Evolutionary conservation across 2,113 vertebrate genomes (phyloP).

Genomic region (Rhinopomastus cyanomelas): DNA sequence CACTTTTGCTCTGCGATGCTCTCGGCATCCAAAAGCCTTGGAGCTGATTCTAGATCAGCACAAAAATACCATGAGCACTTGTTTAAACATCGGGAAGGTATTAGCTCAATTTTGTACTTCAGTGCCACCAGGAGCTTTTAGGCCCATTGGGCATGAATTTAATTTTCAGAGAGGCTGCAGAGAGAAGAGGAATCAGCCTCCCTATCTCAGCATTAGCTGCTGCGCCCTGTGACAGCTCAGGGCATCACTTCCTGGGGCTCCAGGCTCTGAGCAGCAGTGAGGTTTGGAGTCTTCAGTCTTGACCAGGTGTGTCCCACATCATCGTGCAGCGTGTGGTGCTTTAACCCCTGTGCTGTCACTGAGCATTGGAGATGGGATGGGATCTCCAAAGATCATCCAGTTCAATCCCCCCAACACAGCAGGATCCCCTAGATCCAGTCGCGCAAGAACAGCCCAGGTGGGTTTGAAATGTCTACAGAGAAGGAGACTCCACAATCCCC

Average conservation of each 20-base stretch:
- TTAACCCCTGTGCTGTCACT: not conserved
- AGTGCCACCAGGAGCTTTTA: conserved; percentile 38
- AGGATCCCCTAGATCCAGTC: too few relatives aligned
- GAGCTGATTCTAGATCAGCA: not conserved
- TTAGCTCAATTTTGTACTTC: conserved; percentile 67
- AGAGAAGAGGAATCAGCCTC: conserved; percentile 1
- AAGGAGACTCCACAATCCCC: too few relatives aligned
- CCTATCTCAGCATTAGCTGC: not conserved
- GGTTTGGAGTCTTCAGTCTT: not conserved
- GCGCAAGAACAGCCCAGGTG: too few relatives aligned
- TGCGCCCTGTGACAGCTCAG: not conserved
- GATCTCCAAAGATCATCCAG: too few relatives aligned
- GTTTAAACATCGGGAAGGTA: conserved; percentile 63
- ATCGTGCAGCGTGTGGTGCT: accelerated
- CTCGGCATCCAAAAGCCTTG: not conserved
- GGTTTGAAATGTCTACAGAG: too few relatives aligned
- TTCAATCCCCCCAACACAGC: too few relatives aligned
- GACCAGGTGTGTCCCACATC: not conserved
- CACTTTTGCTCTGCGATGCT: not conserved
- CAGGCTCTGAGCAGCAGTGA: not conserved
- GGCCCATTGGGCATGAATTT: conserved; percentile 66
- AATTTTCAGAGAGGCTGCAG: conserved; percentile 59
- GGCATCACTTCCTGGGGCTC: not conserved
- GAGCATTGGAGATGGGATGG: too few relatives aligned
- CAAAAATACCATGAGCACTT: conserved; percentile 29